Evolutionary conservation across 2,888 invertebrate genomes (phyloP), one percentile per base, ranked within the genome.

Genomic region (Vesta saturnalis): DNA sequence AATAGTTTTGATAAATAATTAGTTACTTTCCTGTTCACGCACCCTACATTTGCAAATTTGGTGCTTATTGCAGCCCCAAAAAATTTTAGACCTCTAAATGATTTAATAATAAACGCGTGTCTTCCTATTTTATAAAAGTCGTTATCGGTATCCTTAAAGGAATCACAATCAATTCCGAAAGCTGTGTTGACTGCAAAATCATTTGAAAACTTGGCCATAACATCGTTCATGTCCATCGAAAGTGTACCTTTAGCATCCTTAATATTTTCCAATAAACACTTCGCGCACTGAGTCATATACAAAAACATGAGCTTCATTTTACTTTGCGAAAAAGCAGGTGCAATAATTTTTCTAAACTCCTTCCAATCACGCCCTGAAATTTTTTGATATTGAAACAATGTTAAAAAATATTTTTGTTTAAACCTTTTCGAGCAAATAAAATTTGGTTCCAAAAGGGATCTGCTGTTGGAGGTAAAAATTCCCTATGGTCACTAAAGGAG

Each of bases 171-270:
- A 0, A 87, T 74, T 0, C 87, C 88, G 69, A 87, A 87, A 0
- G 85, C 87, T 19, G 85, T 83, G 0, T 85, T 83, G 0, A 87
- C 87, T 58, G 88, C 87, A 0, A 88, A 86, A 73, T 88, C 88
- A 67, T 85, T 87, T 0, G 86, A 80, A 67, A 83, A 86, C n/a
- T 86, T 81, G 0, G 84, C 83, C 1, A 83, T 84, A 0, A 84
- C 70, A 62, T 87, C 86, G 67, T 84, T 85, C 64, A 83, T 1
- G 39, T 39, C 86, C 0, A 85, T 14, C 12, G 71, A 70, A 4
- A 73, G 64, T 6, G 64, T 61, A 5, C 76, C 70, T 30, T 74
- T 62, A 3, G 71, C 60, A 46, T 74, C 65, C 21, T 73, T 43
- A 55, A 81, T 78, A 67, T 78, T 71, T 4, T 74, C 58, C 0